phyloP scores from a whole-genome alignment of 2,888 invertebrate genomes.

The Oxytorus armatus region DNA sequence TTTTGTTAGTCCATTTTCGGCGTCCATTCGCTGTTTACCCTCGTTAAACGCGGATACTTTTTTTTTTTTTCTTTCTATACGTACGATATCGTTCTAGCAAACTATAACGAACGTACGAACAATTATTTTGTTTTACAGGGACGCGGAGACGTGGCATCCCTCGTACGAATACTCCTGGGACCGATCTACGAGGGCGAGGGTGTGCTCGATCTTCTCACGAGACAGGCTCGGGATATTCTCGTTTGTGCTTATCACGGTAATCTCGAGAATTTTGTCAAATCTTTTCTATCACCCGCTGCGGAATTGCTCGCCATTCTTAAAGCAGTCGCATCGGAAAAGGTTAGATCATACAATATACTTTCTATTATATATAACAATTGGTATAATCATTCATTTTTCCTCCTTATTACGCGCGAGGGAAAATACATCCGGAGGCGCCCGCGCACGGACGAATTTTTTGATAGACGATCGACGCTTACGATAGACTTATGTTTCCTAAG shows the following conservation, averaged over 20 bases:
- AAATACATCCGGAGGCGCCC: too few species aligned
- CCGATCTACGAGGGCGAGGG: slow-evolving; percentile 87
- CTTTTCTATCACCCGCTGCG: slow-evolving; percentile 88
- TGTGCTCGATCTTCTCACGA: slow-evolving; percentile 87
- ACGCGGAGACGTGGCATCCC: slow-evolving; percentile 81
- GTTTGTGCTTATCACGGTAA: slow-evolving; percentile 89
- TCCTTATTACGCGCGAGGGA: too few species aligned
- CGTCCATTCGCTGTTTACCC: background rate
- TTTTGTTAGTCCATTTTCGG: slow-evolving; percentile 9
- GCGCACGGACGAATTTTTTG: too few species aligned
- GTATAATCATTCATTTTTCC: too few species aligned
- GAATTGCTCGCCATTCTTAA: slow-evolving; percentile 86
- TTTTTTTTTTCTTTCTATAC: too few species aligned
- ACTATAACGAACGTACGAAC: slow-evolving; percentile 17
- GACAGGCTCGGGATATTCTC: slow-evolving; percentile 89
- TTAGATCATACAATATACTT: slow-evolving; percentile 71
- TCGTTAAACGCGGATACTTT: slow-evolving; percentile 22
- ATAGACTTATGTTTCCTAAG: too few species aligned
- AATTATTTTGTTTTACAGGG: slow-evolving; percentile 71
- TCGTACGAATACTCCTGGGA: slow-evolving; percentile 88
- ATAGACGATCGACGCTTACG: too few species aligned
- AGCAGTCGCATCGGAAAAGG: slow-evolving; percentile 78
- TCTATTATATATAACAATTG: too few species aligned
- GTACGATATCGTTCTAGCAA: too few species aligned
- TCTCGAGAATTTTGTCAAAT: slow-evolving; percentile 87